Base-by-base conservation (phyloP, 2,113 vertebrate genomes). In the Antennarius striatus region DNA sequence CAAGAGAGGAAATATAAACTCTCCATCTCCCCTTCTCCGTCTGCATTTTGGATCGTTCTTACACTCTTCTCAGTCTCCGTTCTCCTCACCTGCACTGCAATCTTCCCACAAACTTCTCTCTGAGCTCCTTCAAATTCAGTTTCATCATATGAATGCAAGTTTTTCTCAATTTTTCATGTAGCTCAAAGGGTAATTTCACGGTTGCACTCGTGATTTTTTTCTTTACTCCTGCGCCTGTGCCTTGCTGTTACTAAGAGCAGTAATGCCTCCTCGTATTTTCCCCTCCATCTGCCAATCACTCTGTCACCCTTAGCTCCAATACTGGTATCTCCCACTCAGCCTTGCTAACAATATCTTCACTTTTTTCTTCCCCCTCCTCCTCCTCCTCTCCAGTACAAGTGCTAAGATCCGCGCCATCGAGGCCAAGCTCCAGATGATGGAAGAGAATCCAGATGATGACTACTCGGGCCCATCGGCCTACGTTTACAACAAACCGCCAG, bases 381-480 rank as follows among this genome's bases (percentile, higher is more conserved):
- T 49, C 15, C 10, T 11, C 14, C 10, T 29, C 52, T 80, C 55
- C 7, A 99, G 97, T 16, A 95, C 96, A 68, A 98, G 94, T 68
- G 96, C 96, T 10, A 99, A 98, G 88, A 99, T 98, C 76, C 96
- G 97, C 68, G 98, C 96, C 82, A 99, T 99, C 43, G 97, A 99
- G 90, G 96, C 98, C 71, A 99, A 99, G 91, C 95, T 98, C 82
- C 98, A 98, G 90, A 98, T 99, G 97, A 99, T 99, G 98, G 96
- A 97, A 43, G 96, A 98, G 82, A 98, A 99, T 60, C 96, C 96
- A 4, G 97, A 99, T 0, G 94, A 94, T 0, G 95, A 96, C 71
- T 95, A 94, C 58, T 88, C 95, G 0, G 95, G 94, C 14, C 95
- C 95, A 0, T 95, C 96, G 0, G 90, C 95, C 16, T 97, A 99